These are phyloP conservation scores for Cistogaster globosa DNA, from an alignment of 2,888 invertebrate genomes.

Conservation along the genomic window DNA sequence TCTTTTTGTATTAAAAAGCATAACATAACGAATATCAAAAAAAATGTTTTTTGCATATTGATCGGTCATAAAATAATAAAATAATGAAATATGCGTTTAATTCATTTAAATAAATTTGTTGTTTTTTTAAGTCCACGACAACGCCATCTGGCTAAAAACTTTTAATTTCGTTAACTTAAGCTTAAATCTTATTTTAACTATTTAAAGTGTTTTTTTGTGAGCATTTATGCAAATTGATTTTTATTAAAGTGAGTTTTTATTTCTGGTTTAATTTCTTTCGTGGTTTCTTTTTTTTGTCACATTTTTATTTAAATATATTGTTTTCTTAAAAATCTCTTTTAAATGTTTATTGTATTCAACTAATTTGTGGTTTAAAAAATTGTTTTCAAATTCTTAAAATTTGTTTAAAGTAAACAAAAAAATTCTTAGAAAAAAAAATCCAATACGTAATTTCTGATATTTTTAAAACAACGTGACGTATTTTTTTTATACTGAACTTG, in stretches of 20 bases:
- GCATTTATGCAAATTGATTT: constrained; percentile 27
- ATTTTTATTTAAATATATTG: background rate
- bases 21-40: too few species aligned
- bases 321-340: background rate
- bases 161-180: background rate
- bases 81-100: background rate
- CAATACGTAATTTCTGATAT: too few species aligned
- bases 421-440: too few species aligned
- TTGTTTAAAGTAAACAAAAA: too few species aligned
- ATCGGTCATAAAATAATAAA: constrained; percentile 14
- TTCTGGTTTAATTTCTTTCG: constrained; percentile 21
- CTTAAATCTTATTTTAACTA: constrained; percentile 15
- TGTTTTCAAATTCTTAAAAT: too few species aligned
- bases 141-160: constrained; percentile 29
- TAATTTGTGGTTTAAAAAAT: background rate
- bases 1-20: too few species aligned
- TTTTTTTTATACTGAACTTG: too few species aligned
- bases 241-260: constrained; percentile 34
- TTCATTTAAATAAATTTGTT: constrained; percentile 22
- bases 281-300: background rate
- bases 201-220: too few species aligned
- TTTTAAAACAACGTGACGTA: too few species aligned
- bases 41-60: background rate
- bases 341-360: too few species aligned
- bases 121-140: background rate